phyloP scores from a whole-genome alignment of 2,797 vertebrate species.

The Hafferia zeledoni region DNA sequence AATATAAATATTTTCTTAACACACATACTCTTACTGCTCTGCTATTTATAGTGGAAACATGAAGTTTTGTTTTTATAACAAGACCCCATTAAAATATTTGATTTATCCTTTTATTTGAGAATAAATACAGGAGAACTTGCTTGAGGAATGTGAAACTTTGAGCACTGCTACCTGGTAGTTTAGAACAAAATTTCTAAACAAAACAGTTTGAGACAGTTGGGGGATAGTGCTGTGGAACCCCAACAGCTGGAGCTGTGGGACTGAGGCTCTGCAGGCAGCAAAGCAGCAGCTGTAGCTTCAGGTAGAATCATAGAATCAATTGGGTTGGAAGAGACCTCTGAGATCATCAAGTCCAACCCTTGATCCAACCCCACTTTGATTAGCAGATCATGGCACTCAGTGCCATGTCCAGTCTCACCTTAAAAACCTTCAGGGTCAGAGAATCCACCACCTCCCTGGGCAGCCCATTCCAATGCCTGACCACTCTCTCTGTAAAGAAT shows the following conservation, averaged over 20 bases:
- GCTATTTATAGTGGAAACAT: neutral
- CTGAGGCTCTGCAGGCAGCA: neutral
- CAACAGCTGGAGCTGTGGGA: fast-evolving
- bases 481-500: too few species aligned
- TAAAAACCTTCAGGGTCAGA: too few species aligned
- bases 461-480: too few species aligned
- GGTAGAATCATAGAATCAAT: too few species aligned
- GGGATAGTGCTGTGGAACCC: neutral
- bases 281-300: neutral
- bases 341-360: too few species aligned
- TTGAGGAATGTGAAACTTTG: neutral
- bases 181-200: neutral
- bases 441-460: too few species aligned
- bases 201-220: fast-evolving
- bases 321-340: too few species aligned
- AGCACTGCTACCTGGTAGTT: fast-evolving
- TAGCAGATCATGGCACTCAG: too few species aligned
- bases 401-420: too few species aligned
- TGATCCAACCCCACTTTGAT: too few species aligned
- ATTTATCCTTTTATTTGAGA: neutral
- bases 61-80: neutral
- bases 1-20: neutral
- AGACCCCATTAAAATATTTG: neutral
- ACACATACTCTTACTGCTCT: neutral
- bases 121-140: neutral